These are phyloP conservation scores for Orcinus orca DNA, from an alignment of 2,113 vertebrate species.

Conservation along the genomic window DNA sequence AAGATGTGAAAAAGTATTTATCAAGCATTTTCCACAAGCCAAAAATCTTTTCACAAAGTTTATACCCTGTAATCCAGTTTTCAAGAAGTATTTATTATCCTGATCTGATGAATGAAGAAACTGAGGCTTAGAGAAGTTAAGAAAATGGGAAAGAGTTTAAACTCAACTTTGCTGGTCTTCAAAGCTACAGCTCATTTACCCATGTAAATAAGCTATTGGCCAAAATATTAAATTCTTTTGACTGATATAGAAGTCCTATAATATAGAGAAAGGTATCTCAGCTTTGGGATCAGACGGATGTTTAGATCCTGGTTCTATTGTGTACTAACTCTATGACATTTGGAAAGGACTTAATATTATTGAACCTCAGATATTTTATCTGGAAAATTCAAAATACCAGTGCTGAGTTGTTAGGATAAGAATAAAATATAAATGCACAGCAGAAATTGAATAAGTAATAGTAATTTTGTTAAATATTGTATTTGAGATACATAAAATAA, in stretches of 20 bases:
- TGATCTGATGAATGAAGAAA: neutral
- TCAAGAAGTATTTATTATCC: neutral
- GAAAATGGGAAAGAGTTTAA: neutral
- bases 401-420: neutral
- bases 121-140: neutral
- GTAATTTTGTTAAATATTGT: neutral
- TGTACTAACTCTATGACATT: neutral
- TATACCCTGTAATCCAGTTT: neutral
- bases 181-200: neutral
- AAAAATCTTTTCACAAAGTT: neutral
- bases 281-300: neutral
- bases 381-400: neutral
- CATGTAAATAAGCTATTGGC: neutral
- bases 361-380: neutral
- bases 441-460: neutral
- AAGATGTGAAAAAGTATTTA: neutral
- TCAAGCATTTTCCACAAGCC: neutral
- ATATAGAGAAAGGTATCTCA: neutral
- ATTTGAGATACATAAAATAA: neutral
- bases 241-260: neutral
- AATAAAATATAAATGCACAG: neutral
- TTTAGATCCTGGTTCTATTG: neutral
- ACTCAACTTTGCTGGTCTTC: neutral
- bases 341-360: neutral
- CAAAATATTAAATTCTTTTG: constrained; percentile 21